phyloP scores from a whole-genome alignment of 1,140 invertebrate genomes.

The Eueides isabella region DNA sequence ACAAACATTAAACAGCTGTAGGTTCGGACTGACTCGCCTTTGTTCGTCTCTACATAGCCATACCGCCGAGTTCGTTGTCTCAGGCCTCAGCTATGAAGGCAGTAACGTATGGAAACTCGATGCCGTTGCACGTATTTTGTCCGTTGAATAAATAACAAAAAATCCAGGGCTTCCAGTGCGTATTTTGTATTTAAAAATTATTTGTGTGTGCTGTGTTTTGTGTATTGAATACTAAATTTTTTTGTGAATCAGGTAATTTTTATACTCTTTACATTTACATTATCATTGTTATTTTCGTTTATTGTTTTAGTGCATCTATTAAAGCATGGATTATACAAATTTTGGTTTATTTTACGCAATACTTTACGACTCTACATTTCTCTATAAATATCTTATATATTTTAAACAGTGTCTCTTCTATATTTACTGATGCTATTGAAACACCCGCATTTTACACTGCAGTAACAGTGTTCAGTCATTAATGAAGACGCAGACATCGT shows the following conservation, averaged over 20 bases:
- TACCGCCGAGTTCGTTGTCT: conserved; percentile 41
- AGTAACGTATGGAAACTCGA: conserved; percentile 37
- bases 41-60: conserved; percentile 51
- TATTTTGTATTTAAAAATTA: conserved; percentile 27
- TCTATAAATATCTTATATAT: not conserved
- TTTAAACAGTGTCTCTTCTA: not conserved
- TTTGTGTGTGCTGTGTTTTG: conserved; percentile 26
- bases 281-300: not conserved
- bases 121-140: conserved; percentile 24
- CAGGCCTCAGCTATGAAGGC: conserved; percentile 32
- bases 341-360: not conserved
- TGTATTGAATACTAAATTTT: conserved; percentile 26
- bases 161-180: conserved; percentile 34
- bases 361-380: not conserved
- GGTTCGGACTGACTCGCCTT: conserved; percentile 59
- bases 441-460: conserved; percentile 12
- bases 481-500: not conserved
- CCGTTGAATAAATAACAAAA: conserved; percentile 28
- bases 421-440: not conserved
- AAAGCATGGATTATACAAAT: not conserved
- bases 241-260: conserved; percentile 30
- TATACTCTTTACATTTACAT: not conserved
- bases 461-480: conserved; percentile 2
- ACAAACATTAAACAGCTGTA: conserved; percentile 77
- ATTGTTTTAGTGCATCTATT: not conserved